Evolutionary conservation across 2,113 vertebrate species (phyloP), one percentile per base, ranked within the genome.

Genomic region (Nerophis lumbriciformis): DNA sequence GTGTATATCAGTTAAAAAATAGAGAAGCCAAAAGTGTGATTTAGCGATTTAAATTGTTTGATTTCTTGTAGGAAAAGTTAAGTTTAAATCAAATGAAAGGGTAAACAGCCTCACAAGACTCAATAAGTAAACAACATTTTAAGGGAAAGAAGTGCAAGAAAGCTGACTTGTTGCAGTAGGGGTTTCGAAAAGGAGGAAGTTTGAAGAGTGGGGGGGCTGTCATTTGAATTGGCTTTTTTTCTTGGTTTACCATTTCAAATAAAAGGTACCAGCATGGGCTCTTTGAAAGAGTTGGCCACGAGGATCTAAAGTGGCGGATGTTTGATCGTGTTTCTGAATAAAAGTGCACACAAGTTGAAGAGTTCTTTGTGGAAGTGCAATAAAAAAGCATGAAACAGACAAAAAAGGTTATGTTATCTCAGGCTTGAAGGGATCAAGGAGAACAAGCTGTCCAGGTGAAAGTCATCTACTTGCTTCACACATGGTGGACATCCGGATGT

Each of bases 391-490:
- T 10, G 56, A 48, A 19, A 70, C n/a, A 6, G 67, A 77, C 67
- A 56, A 68, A 72, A 69, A 39, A 58, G 76, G 51, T 75, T 59
- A 21, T 61, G 55, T 75, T 78, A 76, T 78, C 78, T 68, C 38
- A 0, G 61, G 59, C 58, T 60, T 47, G 74, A 74, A 61, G 74
- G 73, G 69, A 77, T 72, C 77, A 75, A 63, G 59, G 72, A 69
- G 69, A 77, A 75, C 79, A 75, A 63, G 76, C 61, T 77, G 69
- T 72, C 78, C 76, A 80, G 77, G 77, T 76, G 69, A 63, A 72
- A 53, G 72, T 60, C 71, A 69, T 79, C 77, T 68, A 48, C 36
- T 58, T 77, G 73, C 82, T 64, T 71, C 74, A 84, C 76, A 73
- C 60, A 51, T 56, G 69, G 53, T 10, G 67, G 64, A n/a, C 72